A percentile compares a stretch with the other conserved stretches of the same genome.
Evolutionary conservation across 2,888 invertebrate genomes (phyloP).

Genomic region (Argyra leucocephala): DNA sequence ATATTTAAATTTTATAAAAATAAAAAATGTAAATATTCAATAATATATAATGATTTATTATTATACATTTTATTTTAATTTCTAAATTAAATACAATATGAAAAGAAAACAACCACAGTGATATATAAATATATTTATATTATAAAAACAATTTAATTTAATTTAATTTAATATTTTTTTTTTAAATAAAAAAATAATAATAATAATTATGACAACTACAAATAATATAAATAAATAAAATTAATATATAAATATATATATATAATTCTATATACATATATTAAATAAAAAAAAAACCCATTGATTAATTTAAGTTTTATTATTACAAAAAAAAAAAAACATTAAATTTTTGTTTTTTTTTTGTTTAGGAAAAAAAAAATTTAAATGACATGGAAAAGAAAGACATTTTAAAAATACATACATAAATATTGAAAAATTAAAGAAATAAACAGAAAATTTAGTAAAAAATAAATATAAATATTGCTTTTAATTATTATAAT

Average conservation of each 20-base stretch:
- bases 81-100: neutral
- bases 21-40: too few relatives aligned
- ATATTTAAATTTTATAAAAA: too few relatives aligned
- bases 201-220: neutral
- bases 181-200: neutral
- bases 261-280: neutral
- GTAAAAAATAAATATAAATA: too few relatives aligned
- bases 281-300: neutral
- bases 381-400: neutral
- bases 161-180: neutral
- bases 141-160: neutral
- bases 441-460: neutral
- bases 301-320: neutral
- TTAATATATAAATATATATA: neutral
- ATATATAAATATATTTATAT: slow-evolving; percentile 2
- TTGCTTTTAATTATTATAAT: too few relatives aligned
- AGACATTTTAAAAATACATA: neutral
- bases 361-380: neutral
- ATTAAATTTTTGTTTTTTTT: neutral
- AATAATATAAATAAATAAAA: neutral
- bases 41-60: too few relatives aligned
- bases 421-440: too few relatives aligned
- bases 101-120: slow-evolving; percentile 2
- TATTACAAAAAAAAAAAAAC: neutral
- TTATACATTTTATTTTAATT: too few relatives aligned